Evolutionary conservation across 2,888 invertebrate species (phyloP), one percentile per base, ranked within the genome.

Genomic region (Drosophila neoperkinsi): DNA sequence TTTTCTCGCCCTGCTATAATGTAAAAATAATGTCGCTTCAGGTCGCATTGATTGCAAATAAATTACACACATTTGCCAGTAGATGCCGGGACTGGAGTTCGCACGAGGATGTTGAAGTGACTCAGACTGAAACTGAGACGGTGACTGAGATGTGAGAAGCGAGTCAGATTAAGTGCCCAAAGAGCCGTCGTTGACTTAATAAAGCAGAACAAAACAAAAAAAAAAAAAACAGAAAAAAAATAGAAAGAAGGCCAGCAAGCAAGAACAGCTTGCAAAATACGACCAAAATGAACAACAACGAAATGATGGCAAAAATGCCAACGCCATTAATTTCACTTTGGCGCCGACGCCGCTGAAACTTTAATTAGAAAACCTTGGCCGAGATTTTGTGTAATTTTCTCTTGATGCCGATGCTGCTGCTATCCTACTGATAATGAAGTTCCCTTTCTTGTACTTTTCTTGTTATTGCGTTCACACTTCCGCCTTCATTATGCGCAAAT

Each of bases 11-110:
- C 50, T 38, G 52, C 71, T 72, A 83, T 89, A 87, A 87, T 89
- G 89, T 81, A 75, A 84, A 87, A 87, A 87, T 89, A 87, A 87
- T 89, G 89, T 84, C 88, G 79, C 83, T 75, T 77, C 62, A 63
- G 89, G 87, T 88, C 81, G 83, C 87, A 86, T 86, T 90, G 85
- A 86, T 86, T 90, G 90, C 85, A 90, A 86, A 86, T 86, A 86
- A 90, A 86, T 86, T 85, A 88, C 85, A 82, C 71, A 87, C 75
- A 89, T 78, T 77, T 81, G 74, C 68, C 71, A 66, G 66, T 30
- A 30, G 34, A 51, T n/a, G 51, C 13, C 18, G 18, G 16, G 21
- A 30, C 21, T 31, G 21, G 21, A 34, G 41, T 18, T n/a, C 41
- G 33, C 21, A 60, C 53, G 62, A 62, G 52, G 55, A 49, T 41